Percentiles rank a stretch among this genome's conserved stretches.
Conservation (phyloP, 2,888 invertebrate species). For the Tinea pellionella region DNA sequence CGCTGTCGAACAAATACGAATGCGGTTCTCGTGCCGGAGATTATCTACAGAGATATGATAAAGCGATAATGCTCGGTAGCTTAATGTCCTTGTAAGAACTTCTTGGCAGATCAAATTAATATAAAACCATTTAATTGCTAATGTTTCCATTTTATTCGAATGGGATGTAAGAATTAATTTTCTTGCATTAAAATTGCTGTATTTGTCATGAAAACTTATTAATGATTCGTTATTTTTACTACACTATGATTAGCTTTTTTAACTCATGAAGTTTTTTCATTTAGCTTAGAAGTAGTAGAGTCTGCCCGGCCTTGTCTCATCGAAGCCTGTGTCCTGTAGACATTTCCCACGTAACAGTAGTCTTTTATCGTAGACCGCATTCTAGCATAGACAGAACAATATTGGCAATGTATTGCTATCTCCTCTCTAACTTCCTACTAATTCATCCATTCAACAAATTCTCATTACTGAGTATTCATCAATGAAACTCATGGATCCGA, state of each 20-base stretch:
- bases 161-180: neutral
- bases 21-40: constrained; percentile 28
- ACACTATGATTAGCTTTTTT: neutral
- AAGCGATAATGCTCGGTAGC: constrained; percentile 8
- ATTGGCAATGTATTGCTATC: neutral
- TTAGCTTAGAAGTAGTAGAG: too few species aligned
- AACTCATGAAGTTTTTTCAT: neutral
- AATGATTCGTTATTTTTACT: neutral
- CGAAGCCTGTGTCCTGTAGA: too few species aligned
- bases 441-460: neutral
- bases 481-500: neutral
- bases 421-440: neutral
- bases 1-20: constrained; percentile 32
- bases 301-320: too few species aligned
- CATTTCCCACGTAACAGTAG: too few species aligned
- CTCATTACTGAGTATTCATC: neutral
- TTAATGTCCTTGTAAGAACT: constrained; percentile 7
- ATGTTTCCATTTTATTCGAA: neutral
- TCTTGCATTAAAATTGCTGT: neutral
- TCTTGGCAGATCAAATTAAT: constrained; percentile 7
- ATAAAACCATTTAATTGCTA: neutral
- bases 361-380: too few species aligned
- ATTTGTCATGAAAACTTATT: constrained; percentile 1
- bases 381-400: too few species aligned
- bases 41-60: constrained; percentile 1